phyloP scores from a whole-genome alignment of 2,797 vertebrate species.

The Rhabdomys pumilio region DNA sequence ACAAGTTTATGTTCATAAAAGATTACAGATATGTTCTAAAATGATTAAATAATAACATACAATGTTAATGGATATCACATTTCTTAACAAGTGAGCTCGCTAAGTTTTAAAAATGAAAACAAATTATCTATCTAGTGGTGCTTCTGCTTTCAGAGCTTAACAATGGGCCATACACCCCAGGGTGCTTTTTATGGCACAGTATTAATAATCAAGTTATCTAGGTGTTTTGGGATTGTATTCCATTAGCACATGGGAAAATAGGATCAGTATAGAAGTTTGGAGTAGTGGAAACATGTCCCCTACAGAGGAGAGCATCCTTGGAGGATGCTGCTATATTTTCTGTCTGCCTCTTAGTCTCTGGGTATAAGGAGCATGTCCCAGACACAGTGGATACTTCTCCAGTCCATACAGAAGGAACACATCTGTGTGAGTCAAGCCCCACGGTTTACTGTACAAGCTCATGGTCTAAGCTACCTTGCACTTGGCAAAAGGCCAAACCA shows the following conservation, averaged over 20 bases:
- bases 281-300: not conserved
- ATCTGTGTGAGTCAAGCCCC: not conserved
- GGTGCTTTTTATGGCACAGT: not conserved
- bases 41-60: not conserved
- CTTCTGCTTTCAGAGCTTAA: conserved; percentile 2
- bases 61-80: not conserved
- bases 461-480: not conserved
- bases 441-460: accelerated
- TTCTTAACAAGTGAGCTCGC: not conserved
- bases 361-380: not conserved
- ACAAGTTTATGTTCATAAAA: conserved; percentile 43
- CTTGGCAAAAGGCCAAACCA: not conserved
- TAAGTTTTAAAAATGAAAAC: conserved; percentile 25
- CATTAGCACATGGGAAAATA: not conserved
- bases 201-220: not conserved
- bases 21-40: not conserved
- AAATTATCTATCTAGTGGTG: not conserved
- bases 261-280: not conserved
- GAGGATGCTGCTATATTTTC: not conserved
- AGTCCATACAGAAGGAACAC: not conserved
- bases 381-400: not conserved
- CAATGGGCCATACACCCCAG: not conserved
- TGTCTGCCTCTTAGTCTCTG: not conserved
- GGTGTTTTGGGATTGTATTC: not conserved
- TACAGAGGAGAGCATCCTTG: not conserved